These are phyloP conservation scores for Otis tarda DNA, from an alignment of 2,113 vertebrate species.

Conservation along the genomic window DNA sequence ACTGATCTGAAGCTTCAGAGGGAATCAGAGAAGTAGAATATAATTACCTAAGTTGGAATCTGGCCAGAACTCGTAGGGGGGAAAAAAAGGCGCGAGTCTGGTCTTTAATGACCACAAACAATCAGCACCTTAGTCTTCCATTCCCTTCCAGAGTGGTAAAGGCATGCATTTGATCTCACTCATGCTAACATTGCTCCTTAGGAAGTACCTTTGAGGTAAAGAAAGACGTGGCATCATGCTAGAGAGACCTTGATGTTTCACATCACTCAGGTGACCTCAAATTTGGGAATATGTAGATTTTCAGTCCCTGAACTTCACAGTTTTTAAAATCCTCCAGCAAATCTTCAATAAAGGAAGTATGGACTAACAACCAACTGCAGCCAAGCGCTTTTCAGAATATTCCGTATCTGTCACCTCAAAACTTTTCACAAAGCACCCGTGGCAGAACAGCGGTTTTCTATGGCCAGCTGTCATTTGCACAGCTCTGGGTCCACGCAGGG, in stretches of 20 bases:
- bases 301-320: background rate
- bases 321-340: background rate
- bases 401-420: background rate
- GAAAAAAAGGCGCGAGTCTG: background rate
- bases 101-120: background rate
- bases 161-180: background rate
- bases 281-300: background rate
- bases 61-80: background rate
- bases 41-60: conserved; percentile 52
- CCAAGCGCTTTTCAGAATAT: background rate
- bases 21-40: conserved; percentile 52
- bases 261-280: background rate
- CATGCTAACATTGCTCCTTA: background rate
- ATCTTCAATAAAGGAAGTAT: background rate
- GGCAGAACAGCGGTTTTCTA: background rate
- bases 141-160: background rate
- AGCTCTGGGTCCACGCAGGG: background rate
- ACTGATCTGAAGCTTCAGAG: conserved; percentile 53
- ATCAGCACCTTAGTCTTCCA: background rate
- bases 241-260: background rate
- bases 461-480: background rate
- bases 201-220: background rate
- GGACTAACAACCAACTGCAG: background rate
- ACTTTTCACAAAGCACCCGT: background rate
- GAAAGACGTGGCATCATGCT: background rate